A percentile compares a stretch with the other conserved stretches of the same genome.
Evolutionary conservation across 2,113 vertebrate species (phyloP).

Genomic region (Pygoscelis adeliae): DNA sequence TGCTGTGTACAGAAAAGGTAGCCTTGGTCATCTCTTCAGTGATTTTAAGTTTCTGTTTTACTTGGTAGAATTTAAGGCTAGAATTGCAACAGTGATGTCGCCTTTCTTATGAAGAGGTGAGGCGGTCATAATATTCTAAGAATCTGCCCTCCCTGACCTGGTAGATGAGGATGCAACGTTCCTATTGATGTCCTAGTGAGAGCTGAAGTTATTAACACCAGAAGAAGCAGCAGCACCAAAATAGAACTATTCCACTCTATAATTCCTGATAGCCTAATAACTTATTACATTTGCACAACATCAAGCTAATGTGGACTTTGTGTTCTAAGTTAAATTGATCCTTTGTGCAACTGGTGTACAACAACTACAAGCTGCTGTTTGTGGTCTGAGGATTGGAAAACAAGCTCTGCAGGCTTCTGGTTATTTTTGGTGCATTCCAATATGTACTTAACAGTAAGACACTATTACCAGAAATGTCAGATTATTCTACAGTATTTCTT

Average conservation of each 20-base stretch:
- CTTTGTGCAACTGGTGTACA: not conserved
- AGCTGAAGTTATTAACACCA: not conserved
- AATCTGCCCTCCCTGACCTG: not conserved
- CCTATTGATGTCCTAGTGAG: not conserved
- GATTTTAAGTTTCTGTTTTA: not conserved
- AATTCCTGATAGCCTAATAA: not conserved
- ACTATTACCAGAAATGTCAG: not conserved
- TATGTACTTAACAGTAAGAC: not conserved
- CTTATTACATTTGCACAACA: not conserved
- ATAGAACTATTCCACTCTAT: not conserved
- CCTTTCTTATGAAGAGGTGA: not conserved
- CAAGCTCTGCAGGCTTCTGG: not conserved
- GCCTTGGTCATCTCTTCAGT: not conserved
- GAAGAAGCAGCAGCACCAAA: not conserved
- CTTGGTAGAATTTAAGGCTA: not conserved
- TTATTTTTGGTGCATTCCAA: not conserved
- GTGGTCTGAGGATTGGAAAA: not conserved
- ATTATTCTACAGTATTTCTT: not conserved
- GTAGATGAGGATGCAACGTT: not conserved
- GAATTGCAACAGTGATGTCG: not conserved
- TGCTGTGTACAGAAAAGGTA: not conserved
- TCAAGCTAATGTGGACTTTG: not conserved
- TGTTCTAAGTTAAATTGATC: slow-evolving; percentile 6
- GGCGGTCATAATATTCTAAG: not conserved
- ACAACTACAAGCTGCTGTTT: not conserved